Conservation (phyloP, 2,797 vertebrate genomes). For the Enteromius fasciolatus region DNA sequence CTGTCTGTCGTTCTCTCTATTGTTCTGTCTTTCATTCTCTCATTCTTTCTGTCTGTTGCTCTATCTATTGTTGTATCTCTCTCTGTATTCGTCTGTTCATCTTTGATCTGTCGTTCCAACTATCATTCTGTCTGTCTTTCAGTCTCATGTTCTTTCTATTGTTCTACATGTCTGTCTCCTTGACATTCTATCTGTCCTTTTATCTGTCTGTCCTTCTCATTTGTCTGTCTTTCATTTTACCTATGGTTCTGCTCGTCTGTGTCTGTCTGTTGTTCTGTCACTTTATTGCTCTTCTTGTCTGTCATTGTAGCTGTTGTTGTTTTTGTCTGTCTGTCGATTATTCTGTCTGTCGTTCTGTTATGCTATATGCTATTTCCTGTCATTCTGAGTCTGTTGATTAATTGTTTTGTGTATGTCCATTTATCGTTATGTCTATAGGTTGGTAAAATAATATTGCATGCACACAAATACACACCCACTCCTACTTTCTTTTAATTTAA, state of each 20-base stretch:
- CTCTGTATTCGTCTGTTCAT: not conserved
- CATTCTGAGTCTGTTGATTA: not conserved
- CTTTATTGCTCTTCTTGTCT: not conserved
- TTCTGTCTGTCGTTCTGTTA: not conserved
- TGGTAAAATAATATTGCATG: not conserved
- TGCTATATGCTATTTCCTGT: not conserved
- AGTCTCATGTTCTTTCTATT: not conserved
- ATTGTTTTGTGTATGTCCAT: not conserved
- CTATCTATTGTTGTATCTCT: not conserved
- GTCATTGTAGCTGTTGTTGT: not conserved
- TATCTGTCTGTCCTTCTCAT: not conserved
- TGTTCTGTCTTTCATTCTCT: not conserved
- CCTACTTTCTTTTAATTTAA: not conserved
- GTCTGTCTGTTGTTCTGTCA: not conserved
- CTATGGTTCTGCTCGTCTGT: not conserved
- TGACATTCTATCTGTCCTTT: not conserved
- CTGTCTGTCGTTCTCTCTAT: not conserved
- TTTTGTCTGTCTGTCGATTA: not conserved
- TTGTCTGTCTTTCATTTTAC: not conserved
- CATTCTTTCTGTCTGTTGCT: not conserved
- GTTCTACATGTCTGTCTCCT: not conserved
- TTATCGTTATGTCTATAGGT: not conserved
- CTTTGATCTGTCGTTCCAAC: not conserved
- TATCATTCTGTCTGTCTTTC: not conserved
- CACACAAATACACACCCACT: not conserved